phyloP scores from a whole-genome alignment of 92 coral and sea anemone genomes.

The Palythoa grandiflora region DNA sequence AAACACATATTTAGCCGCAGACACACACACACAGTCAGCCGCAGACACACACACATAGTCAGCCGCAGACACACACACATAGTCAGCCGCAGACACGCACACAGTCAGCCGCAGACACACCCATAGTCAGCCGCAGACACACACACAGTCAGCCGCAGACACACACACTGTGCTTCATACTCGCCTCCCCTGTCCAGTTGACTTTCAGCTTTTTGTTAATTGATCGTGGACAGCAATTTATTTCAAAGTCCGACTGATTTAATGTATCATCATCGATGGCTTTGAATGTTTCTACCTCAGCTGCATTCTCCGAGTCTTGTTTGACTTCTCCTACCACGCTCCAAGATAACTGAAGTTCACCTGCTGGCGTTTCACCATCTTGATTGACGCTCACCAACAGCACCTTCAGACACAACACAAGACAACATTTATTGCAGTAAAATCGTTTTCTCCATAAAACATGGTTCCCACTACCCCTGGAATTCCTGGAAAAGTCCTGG shows the following conservation, averaged over 20 bases:
- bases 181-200: constrained; percentile 48
- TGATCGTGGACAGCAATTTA: constrained; percentile 44
- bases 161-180: constrained; percentile 23
- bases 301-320: constrained; percentile 15
- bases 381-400: constrained; percentile 66
- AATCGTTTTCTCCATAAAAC: too few species aligned
- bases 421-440: too few species aligned
- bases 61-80: too few species aligned
- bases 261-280: constrained; percentile 35
- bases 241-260: constrained; percentile 30
- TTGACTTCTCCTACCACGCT: constrained; percentile 76
- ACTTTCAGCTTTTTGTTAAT: constrained; percentile 35
- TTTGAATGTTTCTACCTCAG: constrained; percentile 49
- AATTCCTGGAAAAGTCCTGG: too few species aligned
- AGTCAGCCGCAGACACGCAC: too few species aligned
- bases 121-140: too few species aligned
- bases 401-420: constrained; percentile 45
- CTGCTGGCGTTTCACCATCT: constrained; percentile 39
- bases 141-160: too few species aligned
- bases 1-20: too few species aligned
- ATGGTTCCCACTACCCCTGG: too few species aligned
- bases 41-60: too few species aligned
- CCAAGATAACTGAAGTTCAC: constrained; percentile 66
- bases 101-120: too few species aligned
- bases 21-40: too few species aligned